These are phyloP conservation scores for Eira barbara DNA, from an alignment of 2,113 vertebrate genomes.

Conservation along the genomic window DNA sequence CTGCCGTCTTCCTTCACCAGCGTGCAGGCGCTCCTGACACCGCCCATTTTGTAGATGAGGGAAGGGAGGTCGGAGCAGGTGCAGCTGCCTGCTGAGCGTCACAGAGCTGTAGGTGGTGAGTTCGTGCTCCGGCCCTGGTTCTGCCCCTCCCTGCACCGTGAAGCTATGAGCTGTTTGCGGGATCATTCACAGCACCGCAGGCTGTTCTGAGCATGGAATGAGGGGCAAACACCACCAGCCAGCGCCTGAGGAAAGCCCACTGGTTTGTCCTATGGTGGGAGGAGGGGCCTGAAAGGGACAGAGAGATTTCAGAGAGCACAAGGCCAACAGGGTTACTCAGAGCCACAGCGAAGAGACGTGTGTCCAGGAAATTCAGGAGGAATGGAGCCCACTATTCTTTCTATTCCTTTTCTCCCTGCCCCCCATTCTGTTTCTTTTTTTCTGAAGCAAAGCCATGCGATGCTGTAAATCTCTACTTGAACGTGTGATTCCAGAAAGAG, in stretches of 20 bases:
- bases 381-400: accelerated
- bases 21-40: accelerated
- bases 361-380: accelerated
- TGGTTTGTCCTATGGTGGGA: too few relatives aligned
- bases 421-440: background rate
- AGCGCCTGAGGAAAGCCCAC: accelerated
- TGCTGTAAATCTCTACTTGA: background rate
- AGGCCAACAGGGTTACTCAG: accelerated
- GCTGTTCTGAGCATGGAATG: background rate
- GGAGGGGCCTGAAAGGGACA: accelerated
- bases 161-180: accelerated
- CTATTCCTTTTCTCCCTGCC: accelerated
- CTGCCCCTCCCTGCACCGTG: accelerated
- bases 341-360: accelerated
- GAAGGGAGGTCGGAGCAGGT: accelerated
- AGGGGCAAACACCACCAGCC: background rate
- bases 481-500: background rate
- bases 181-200: accelerated
- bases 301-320: background rate
- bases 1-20: accelerated
- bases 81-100: background rate
- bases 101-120: background rate
- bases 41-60: background rate
- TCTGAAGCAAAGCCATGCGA: background rate
- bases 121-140: accelerated